These are phyloP conservation scores for Tokudaia muenninki DNA, from an alignment of 2,797 vertebrate species.

Conservation along the genomic window DNA sequence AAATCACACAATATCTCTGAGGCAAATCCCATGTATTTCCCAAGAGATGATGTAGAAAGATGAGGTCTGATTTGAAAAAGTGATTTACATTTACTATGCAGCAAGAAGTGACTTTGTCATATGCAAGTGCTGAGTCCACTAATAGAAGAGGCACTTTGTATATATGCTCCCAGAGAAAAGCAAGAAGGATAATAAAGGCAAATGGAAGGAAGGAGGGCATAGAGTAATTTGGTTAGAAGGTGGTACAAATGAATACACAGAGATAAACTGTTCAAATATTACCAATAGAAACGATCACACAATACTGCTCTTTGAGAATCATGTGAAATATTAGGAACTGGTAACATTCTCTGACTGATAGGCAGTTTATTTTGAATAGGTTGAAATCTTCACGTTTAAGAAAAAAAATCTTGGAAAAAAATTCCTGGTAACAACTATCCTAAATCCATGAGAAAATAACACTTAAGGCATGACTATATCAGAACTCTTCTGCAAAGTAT, in stretches of 20 bases:
- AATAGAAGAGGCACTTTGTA: background rate
- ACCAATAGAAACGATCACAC: background rate
- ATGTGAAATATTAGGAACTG: background rate
- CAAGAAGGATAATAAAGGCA: background rate
- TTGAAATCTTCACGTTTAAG: conserved; percentile 7
- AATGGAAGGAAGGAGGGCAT: background rate
- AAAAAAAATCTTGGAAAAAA: background rate
- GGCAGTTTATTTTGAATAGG: conserved; percentile 52
- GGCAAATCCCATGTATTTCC: conserved; percentile 16
- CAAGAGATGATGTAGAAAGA: background rate
- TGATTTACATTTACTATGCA: background rate
- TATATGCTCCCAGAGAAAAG: background rate
- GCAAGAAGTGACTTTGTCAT: background rate
- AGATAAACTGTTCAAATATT: conserved; percentile 1
- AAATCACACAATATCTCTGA: background rate
- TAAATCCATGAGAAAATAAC: too few relatives aligned
- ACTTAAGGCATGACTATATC: too few relatives aligned
- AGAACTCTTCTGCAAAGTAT: too few relatives aligned
- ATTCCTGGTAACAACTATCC: too few relatives aligned
- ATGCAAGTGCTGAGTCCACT: background rate
- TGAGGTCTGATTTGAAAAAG: background rate
- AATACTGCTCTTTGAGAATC: conserved; percentile 43
- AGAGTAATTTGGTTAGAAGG: conserved; percentile 11
- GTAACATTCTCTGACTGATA: conserved; percentile 21
- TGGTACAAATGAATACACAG: background rate